Percentiles rank a stretch among this genome's conserved stretches.
Evolutionary conservation across 2,888 invertebrate species (phyloP).

Genomic region (Tetragonula carbonaria): DNA sequence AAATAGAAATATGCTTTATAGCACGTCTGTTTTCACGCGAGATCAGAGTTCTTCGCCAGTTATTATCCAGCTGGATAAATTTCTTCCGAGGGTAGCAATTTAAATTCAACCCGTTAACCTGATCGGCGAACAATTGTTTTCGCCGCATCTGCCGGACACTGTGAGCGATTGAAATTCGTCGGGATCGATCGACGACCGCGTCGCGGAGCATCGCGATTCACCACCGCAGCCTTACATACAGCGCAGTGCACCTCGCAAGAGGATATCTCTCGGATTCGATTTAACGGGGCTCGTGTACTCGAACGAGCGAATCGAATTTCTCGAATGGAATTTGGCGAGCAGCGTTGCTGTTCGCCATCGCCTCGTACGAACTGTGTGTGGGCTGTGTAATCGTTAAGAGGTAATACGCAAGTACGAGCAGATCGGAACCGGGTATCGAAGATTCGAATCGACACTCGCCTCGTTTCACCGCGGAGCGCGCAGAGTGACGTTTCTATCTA

Average conservation of each 20-base stretch:
- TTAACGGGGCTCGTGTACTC: background rate
- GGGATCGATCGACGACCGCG: background rate
- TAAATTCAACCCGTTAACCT: no score
- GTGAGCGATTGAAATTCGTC: background rate
- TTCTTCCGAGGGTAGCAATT: no score
- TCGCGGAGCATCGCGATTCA: background rate
- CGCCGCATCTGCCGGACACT: no score
- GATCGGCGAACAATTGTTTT: no score
- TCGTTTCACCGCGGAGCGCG: conserved; percentile 38
- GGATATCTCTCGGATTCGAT: conserved; percentile 7
- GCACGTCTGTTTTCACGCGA: no score
- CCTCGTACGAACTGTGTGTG: conserved; percentile 16
- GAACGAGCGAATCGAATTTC: background rate
- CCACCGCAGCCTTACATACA: background rate
- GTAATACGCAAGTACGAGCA: conserved; percentile 27
- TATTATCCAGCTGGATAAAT: no score
- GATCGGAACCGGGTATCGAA: conserved; percentile 46
- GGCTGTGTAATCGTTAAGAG: conserved; percentile 38
- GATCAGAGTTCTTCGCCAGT: no score
- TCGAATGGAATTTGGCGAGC: conserved; percentile 35
- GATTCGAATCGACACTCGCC: conserved; percentile 59
- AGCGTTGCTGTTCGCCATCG: conserved; percentile 8
- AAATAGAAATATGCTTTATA: no score
- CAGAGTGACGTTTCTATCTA: conserved; percentile 58
- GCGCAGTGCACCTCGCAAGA: background rate